phyloP scores from a whole-genome alignment of 2,797 vertebrate species.

The Semaprochilodus insignis region DNA sequence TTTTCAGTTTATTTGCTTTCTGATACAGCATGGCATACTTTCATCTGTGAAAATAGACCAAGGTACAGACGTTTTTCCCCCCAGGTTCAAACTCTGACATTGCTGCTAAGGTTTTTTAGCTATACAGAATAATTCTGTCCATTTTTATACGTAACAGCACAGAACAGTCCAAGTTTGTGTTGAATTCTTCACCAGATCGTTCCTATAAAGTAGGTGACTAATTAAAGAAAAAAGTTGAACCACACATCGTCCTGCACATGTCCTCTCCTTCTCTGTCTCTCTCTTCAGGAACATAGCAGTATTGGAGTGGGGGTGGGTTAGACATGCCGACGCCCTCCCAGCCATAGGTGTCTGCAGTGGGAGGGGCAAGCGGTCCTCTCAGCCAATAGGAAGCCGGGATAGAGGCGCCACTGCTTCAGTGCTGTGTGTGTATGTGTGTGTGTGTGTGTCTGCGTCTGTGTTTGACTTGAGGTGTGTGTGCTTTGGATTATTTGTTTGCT shows the following conservation, averaged over 20 bases:
- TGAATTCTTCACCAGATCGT: no score
- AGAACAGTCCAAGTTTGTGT: no score
- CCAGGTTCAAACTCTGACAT: not conserved
- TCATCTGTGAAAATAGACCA: no score
- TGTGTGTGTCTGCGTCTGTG: slow-evolving; percentile 38
- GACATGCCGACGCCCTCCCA: slow-evolving; percentile 58
- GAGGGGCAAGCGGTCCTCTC: slow-evolving; percentile 26
- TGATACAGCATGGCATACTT: no score
- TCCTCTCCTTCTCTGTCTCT: slow-evolving; percentile 51
- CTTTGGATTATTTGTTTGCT: slow-evolving; percentile 40
- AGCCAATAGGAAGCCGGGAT: slow-evolving; percentile 22
- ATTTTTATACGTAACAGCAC: not conserved
- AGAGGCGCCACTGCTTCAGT: slow-evolving; percentile 36
- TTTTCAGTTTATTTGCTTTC: not conserved
- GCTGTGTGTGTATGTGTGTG: slow-evolving; percentile 34
- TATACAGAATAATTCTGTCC: not conserved
- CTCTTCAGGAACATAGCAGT: slow-evolving; percentile 42
- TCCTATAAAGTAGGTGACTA: not conserved
- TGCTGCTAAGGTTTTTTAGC: not conserved
- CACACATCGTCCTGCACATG: not conserved
- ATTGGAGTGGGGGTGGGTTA: slow-evolving; percentile 57
- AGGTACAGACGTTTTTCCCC: no score
- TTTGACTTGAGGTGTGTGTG: slow-evolving; percentile 42
- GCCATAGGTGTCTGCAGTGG: slow-evolving; percentile 46
- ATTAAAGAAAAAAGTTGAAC: slow-evolving; percentile 63